phyloP scores from a whole-genome alignment of 2,113 vertebrate species.

The Oncorhynchus mykiss region DNA sequence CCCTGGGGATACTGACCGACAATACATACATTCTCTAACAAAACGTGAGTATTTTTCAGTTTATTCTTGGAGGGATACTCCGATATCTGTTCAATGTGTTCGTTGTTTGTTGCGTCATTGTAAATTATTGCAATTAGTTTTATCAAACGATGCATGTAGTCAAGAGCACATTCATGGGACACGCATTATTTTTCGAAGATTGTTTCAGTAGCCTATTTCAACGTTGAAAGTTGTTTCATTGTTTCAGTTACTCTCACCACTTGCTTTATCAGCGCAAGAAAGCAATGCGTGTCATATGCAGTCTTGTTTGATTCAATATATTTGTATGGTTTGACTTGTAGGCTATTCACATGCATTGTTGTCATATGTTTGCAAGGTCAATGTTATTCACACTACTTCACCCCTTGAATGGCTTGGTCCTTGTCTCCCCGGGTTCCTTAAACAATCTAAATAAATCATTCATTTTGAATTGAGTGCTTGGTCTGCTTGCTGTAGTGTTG shows the following conservation, averaged over 20 bases:
- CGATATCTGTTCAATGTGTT: not conserved
- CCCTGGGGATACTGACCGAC: not conserved
- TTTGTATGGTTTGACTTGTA: too few species aligned
- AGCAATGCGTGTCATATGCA: too few species aligned
- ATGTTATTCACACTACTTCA: too few species aligned
- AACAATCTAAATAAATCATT: too few species aligned
- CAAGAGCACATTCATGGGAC: not conserved
- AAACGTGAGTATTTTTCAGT: not conserved
- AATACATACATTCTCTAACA: not conserved
- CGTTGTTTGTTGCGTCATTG: not conserved
- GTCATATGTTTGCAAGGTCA: too few species aligned
- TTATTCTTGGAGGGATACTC: not conserved
- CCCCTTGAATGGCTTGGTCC: too few species aligned
- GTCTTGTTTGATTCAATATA: too few species aligned
- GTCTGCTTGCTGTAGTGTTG: too few species aligned
- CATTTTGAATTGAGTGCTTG: too few species aligned
- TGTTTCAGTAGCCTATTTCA: not conserved
- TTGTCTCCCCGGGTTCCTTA: too few species aligned
- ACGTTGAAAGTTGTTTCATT: not conserved
- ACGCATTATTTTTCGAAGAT: not conserved
- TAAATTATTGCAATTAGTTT: not conserved
- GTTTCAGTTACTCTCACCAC: not conserved
- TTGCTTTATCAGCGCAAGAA: too few species aligned
- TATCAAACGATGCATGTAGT: not conserved
- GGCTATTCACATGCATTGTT: too few species aligned